Conservation (phyloP, 2,888 invertebrate genomes). For the Electrophaes corylata region DNA sequence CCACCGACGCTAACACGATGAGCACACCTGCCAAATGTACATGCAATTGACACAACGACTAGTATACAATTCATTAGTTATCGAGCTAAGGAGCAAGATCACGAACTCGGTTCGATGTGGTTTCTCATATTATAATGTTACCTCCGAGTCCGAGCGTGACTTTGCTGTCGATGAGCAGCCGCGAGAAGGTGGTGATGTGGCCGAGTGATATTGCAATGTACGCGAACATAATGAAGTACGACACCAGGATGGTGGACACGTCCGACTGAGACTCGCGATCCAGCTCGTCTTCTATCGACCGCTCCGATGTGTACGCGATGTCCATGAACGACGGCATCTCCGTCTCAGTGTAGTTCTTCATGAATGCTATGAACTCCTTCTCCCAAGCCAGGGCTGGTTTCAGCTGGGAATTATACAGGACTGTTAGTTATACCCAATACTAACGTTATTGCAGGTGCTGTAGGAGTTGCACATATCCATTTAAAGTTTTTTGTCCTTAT, state of each 20-base stretch:
- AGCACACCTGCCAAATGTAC: conserved; percentile 96
- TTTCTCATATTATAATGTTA: no score
- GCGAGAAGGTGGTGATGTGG: conserved; percentile 89
- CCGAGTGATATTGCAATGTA: conserved; percentile 98
- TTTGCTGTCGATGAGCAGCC: conserved; percentile 95
- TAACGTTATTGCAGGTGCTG: no score
- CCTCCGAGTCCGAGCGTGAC: conserved; percentile 97
- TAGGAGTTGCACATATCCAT: no score
- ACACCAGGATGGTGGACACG: conserved; percentile 95
- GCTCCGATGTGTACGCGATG: conserved; percentile 93
- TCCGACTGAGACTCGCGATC: conserved; percentile 96
- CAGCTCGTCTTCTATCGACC: conserved; percentile 98
- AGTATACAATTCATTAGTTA: no score
- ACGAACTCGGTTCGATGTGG: no score
- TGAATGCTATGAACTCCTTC: conserved; percentile 89
- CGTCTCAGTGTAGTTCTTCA: conserved; percentile 89
- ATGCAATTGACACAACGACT: no score
- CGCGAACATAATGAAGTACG: conserved; percentile 98
- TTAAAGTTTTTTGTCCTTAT: no score
- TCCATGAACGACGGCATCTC: conserved; percentile 90
- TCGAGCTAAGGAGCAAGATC: no score
- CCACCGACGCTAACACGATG: conserved; percentile 96
- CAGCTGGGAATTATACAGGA: conserved; percentile 69
- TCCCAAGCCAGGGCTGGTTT: conserved; percentile 94
- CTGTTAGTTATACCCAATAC: neutral